phyloP scores from a whole-genome alignment of 2,797 vertebrate genomes.

The Petrocephalus schoutedeni region DNA sequence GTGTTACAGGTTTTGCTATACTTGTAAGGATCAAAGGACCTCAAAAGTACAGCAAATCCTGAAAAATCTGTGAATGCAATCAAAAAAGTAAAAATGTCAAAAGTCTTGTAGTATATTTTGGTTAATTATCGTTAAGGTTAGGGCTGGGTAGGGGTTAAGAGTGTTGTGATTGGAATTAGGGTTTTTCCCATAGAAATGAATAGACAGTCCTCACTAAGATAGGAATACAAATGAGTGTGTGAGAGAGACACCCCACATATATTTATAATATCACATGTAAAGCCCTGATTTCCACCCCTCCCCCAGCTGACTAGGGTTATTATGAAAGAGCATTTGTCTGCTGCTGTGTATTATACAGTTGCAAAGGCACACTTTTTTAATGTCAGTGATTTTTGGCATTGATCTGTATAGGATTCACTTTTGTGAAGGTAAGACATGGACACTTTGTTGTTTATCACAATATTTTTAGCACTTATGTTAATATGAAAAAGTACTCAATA shows the following conservation, averaged over 20 bases:
- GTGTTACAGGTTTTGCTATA: too few relatives aligned
- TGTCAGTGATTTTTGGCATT: neutral
- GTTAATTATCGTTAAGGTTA: neutral
- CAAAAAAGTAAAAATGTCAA: neutral
- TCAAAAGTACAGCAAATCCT: too few relatives aligned
- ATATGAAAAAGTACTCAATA: neutral
- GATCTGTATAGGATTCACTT: neutral
- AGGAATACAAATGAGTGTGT: neutral
- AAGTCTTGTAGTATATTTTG: neutral
- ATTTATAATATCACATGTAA: slow-evolving; percentile 1
- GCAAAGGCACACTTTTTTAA: neutral
- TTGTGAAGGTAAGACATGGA: neutral
- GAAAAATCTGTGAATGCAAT: neutral
- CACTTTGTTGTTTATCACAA: neutral
- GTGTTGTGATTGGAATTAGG: neutral
- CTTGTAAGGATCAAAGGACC: too few relatives aligned
- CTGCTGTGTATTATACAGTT: neutral
- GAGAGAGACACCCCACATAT: neutral
- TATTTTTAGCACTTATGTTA: neutral
- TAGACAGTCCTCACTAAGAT: neutral
- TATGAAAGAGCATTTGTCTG: neutral
- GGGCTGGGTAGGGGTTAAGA: neutral
- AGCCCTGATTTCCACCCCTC: neutral
- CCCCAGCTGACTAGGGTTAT: neutral
- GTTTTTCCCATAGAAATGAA: neutral